Conservation (phyloP, 1,140 invertebrate genomes). For the Bombyx mandarina region DNA sequence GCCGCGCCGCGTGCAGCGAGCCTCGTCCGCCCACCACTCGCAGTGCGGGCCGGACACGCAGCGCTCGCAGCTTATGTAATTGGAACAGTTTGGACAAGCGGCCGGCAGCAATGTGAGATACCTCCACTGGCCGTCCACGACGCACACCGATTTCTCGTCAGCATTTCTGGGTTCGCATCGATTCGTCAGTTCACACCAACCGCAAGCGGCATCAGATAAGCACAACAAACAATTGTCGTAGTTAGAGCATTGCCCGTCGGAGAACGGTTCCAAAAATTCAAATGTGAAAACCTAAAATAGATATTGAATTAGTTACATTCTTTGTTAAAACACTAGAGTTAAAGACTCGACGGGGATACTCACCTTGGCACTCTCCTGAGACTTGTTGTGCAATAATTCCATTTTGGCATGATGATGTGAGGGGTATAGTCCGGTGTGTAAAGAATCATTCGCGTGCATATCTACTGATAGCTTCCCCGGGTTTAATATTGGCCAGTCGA, state of each 20-base stretch:
- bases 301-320: background rate
- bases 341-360: background rate
- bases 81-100: constrained; percentile 88
- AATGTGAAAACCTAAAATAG: constrained; percentile 80
- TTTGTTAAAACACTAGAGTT: too few species aligned
- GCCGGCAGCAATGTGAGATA: constrained; percentile 85
- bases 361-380: constrained; percentile 80
- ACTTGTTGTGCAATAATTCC: constrained; percentile 82
- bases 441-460: constrained; percentile 76
- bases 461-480: constrained; percentile 76
- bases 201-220: constrained; percentile 88
- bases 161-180: constrained; percentile 75
- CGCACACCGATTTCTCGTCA: constrained; percentile 77
- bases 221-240: constrained; percentile 91
- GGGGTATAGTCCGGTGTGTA: constrained; percentile 66
- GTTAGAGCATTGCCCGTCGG: constrained; percentile 81
- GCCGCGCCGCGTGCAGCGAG: constrained; percentile 85
- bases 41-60: constrained; percentile 82
- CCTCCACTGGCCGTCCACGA: constrained; percentile 75
- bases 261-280: constrained; percentile 91
- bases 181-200: constrained; percentile 86
- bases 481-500: constrained; percentile 72
- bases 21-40: constrained; percentile 91
- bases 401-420: constrained; percentile 82
- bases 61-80: constrained; percentile 87